These are phyloP conservation scores for Phaedon cochleariae DNA, from an alignment of 2,888 invertebrate species.

Conservation along the genomic window DNA sequence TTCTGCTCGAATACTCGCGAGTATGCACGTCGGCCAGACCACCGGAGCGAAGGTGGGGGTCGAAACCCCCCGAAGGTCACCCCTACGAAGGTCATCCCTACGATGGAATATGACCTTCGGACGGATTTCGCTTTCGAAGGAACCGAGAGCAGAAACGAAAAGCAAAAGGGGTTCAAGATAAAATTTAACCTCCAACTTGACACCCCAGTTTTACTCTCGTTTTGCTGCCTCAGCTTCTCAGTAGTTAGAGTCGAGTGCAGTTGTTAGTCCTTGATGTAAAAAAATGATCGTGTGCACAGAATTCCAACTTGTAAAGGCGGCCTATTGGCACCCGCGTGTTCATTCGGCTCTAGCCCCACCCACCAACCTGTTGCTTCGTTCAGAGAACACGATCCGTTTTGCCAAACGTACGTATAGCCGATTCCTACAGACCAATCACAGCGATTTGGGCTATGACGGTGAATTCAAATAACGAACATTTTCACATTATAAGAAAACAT, in stretches of 20 bases:
- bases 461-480: too few relatives aligned
- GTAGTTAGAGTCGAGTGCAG: constrained; percentile 44
- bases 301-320: constrained; percentile 14
- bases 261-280: constrained; percentile 43
- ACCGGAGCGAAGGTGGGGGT: constrained; percentile 40
- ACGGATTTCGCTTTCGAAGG: constrained; percentile 9
- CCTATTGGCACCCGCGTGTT: background rate
- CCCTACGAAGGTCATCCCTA: background rate
- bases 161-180: too few relatives aligned
- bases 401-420: background rate
- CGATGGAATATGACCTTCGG: background rate
- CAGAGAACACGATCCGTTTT: background rate
- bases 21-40: constrained; percentile 47
- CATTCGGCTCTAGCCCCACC: background rate
- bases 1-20: constrained; percentile 50
- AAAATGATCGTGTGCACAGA: constrained; percentile 31
- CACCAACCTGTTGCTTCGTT: too few relatives aligned
- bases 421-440: too few relatives aligned
- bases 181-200: too few relatives aligned
- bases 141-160: constrained; percentile 1
- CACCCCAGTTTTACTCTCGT: background rate
- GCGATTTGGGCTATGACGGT: too few relatives aligned
- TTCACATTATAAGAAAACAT: too few relatives aligned
- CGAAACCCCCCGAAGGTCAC: constrained; percentile 30
- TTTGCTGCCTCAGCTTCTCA: constrained; percentile 21